A percentile compares a stretch with the other conserved stretches of the same genome.
These are phyloP conservation scores for Acanthaster planci DNA, from an alignment of 35 echinoderm and acorn worm species.

Conservation along the genomic window DNA sequence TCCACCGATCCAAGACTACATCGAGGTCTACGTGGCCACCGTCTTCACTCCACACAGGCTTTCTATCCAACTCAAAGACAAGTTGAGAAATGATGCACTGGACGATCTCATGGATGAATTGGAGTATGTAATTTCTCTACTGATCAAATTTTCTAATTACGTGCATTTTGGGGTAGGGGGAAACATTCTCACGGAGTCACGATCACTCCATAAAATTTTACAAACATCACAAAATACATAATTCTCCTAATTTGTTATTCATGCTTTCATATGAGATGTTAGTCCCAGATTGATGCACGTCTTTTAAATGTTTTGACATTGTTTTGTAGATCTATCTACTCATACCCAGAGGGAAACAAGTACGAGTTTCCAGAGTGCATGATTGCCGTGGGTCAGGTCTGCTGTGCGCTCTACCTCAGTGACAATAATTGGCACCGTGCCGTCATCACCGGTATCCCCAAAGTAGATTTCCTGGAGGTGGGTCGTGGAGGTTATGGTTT, in stretches of 20 bases:
- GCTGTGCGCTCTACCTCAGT: conserved; percentile 81
- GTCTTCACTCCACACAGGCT: conserved; percentile 77
- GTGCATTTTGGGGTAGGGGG: too few relatives aligned
- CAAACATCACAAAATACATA: too few relatives aligned
- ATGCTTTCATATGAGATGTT: too few relatives aligned
- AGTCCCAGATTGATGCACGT: background rate
- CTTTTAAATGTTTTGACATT: background rate
- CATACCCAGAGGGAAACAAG: conserved; percentile 73
- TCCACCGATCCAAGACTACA: conserved; percentile 69
- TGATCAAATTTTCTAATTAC: too few relatives aligned
- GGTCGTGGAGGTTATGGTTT: too few relatives aligned
- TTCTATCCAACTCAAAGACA: conserved; percentile 70
- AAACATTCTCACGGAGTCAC: too few relatives aligned
- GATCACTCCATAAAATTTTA: too few relatives aligned
- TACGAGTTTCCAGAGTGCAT: conserved; percentile 87
- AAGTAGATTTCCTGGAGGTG: conserved; percentile 89
- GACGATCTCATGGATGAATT: conserved; percentile 91
- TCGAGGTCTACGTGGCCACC: conserved; percentile 83
- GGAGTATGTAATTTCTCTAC: conserved; percentile 74
- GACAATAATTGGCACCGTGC: conserved; percentile 98
- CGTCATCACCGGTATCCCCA: conserved; percentile 83
- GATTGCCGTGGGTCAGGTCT: conserved; percentile 92
- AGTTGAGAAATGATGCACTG: conserved; percentile 54
- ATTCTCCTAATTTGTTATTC: too few relatives aligned
- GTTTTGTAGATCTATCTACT: conserved; percentile 72